phyloP scores from a whole-genome alignment of 2,113 vertebrate species.

The Neodontobutis hainanensis region DNA sequence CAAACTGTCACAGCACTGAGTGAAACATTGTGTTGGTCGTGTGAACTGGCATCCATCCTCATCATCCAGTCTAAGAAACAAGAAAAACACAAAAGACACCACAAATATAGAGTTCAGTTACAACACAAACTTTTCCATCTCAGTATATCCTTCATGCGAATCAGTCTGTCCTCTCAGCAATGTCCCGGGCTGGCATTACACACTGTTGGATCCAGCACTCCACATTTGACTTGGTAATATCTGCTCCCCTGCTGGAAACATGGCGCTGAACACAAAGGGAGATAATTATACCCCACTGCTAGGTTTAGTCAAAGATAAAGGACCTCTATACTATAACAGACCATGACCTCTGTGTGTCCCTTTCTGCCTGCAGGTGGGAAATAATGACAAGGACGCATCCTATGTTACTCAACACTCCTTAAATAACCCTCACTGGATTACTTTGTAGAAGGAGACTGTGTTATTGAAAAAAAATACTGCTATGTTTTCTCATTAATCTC shows the following conservation, averaged over 20 bases:
- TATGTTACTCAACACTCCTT: conserved; percentile 43
- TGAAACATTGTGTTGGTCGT: background rate
- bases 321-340: conserved; percentile 40
- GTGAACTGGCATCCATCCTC: conserved; percentile 36
- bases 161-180: conserved; percentile 46
- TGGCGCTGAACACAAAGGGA: conserved; percentile 65
- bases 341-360: conserved; percentile 58
- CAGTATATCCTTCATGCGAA: conserved; percentile 50
- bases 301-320: conserved; percentile 62
- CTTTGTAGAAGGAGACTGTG: conserved; percentile 10
- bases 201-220: conserved; percentile 63
- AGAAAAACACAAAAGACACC: conserved; percentile 3
- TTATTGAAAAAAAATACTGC: too few species aligned
- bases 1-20: conserved; percentile 18
- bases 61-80: background rate
- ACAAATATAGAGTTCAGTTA: background rate
- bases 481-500: too few species aligned
- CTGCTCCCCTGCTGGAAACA: conserved; percentile 60
- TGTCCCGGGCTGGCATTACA: conserved; percentile 46
- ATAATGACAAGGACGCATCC: conserved; percentile 56
- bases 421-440: conserved; percentile 42
- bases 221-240: conserved; percentile 77
- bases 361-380: conserved; percentile 55
- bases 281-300: conserved; percentile 64
- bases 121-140: conserved; percentile 31